phyloP scores from a whole-genome alignment of 2,888 invertebrate species.

The Pimpla rufipes region DNA sequence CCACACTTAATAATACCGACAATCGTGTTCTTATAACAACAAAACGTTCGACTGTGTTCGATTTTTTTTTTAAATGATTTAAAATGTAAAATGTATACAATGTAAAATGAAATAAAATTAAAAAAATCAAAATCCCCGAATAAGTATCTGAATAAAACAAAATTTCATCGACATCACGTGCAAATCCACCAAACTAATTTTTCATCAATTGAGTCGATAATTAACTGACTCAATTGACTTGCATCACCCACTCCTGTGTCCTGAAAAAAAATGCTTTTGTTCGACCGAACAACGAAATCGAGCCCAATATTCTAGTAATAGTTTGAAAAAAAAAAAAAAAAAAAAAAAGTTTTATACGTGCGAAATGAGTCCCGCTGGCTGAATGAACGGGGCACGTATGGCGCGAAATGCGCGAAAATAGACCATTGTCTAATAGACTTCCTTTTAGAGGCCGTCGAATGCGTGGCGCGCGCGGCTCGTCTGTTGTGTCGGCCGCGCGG shows the following conservation, averaged over 20 bases:
- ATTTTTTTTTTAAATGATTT: too few species aligned
- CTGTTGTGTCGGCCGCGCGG: conserved; percentile 41
- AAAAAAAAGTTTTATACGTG: neutral
- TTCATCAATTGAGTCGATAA: too few species aligned
- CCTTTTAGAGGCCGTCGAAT: conserved; percentile 27
- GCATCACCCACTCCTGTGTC: conserved; percentile 30
- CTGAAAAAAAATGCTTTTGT: conserved; percentile 26
- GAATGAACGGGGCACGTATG: conserved; percentile 24
- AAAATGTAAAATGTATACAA: too few species aligned
- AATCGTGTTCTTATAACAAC: too few species aligned
- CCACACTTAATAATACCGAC: too few species aligned
- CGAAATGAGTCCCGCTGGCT: neutral
- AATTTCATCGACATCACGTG: neutral
- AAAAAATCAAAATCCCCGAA: too few species aligned
- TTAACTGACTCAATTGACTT: too few species aligned
- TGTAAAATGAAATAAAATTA: too few species aligned
- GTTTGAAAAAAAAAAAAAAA: neutral
- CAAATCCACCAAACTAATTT: too few species aligned
- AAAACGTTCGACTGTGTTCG: too few species aligned
- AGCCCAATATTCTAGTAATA: neutral
- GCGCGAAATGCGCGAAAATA: conserved; percentile 32
- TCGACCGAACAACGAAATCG: neutral
- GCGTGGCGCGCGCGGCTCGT: conserved; percentile 20
- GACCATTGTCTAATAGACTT: conserved; percentile 58
- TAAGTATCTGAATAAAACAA: too few species aligned